These are phyloP conservation scores for Sebastes kiyomatsui DNA, from an alignment of 2,797 vertebrate species.

Conservation along the genomic window DNA sequence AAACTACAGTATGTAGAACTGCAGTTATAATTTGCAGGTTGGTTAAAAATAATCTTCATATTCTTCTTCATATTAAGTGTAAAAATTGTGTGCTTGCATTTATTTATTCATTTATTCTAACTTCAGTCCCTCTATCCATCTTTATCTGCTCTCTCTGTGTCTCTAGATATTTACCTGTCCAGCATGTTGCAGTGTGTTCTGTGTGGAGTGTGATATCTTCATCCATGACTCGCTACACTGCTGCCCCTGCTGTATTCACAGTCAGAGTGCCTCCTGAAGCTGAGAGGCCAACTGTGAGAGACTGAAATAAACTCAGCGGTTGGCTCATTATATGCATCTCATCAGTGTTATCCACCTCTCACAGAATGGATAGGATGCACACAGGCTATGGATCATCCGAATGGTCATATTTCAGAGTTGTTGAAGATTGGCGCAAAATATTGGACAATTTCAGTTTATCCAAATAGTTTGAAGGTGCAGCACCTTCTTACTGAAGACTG, in stretches of 20 bases:
- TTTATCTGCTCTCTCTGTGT: constrained; percentile 12
- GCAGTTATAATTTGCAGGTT: not conserved
- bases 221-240: constrained; percentile 94
- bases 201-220: constrained; percentile 94
- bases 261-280: constrained; percentile 63
- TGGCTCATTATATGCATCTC: not conserved
- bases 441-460: not conserved
- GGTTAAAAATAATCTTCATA: not conserved
- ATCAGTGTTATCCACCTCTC: not conserved
- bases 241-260: constrained; percentile 93
- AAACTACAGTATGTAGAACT: not conserved
- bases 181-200: constrained; percentile 87
- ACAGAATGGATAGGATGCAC: not conserved
- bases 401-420: not conserved
- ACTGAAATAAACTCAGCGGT: not conserved
- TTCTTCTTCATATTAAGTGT: not conserved
- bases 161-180: constrained; percentile 89
- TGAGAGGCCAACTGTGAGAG: not conserved
- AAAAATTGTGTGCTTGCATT: not conserved
- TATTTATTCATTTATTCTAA: not conserved
- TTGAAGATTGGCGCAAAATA: not conserved
- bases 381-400: not conserved
- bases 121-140: not conserved
- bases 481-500: not conserved
- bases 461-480: not conserved